Evolutionary conservation across 2,797 vertebrate species (phyloP).

Genomic region (Pangasius mekongensis): DNA sequence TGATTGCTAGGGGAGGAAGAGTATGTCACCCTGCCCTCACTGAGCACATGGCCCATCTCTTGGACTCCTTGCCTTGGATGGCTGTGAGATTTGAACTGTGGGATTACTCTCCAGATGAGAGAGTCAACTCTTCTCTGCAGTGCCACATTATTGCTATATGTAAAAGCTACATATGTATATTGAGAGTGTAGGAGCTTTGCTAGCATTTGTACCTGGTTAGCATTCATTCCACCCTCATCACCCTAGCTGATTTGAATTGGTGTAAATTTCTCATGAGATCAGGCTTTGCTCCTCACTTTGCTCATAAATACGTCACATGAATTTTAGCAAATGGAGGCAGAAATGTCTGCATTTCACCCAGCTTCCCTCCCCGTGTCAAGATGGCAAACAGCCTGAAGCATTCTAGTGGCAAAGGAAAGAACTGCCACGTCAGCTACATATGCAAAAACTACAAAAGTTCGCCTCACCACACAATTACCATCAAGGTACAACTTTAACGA

Average conservation of each 20-base stretch:
- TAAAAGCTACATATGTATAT: not conserved
- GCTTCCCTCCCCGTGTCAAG: too few relatives aligned
- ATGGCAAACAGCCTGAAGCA: not conserved
- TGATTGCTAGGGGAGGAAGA: not conserved
- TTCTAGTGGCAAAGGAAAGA: not conserved
- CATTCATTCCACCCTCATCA: not conserved
- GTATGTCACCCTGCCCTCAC: too few relatives aligned
- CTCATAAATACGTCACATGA: not conserved
- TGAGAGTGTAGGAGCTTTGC: not conserved
- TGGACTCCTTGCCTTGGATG: not conserved
- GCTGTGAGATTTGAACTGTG: not conserved
- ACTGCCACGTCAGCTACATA: not conserved
- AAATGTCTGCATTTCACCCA: not conserved
- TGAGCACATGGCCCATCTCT: not conserved
- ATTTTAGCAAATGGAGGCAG: not conserved
- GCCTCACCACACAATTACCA: not conserved
- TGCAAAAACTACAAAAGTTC: not conserved
- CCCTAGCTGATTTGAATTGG: not conserved
- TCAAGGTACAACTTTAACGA: not conserved
- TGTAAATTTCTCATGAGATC: not conserved
- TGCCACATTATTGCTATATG: not conserved
- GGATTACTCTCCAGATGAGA: not conserved
- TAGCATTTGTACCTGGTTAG: not conserved
- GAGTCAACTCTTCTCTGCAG: not conserved
- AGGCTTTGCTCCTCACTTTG: not conserved